Evolutionary conservation across 2,888 invertebrate genomes (phyloP), one percentile per base, ranked within the genome.

Genomic region (Drosophila ochracea): DNA sequence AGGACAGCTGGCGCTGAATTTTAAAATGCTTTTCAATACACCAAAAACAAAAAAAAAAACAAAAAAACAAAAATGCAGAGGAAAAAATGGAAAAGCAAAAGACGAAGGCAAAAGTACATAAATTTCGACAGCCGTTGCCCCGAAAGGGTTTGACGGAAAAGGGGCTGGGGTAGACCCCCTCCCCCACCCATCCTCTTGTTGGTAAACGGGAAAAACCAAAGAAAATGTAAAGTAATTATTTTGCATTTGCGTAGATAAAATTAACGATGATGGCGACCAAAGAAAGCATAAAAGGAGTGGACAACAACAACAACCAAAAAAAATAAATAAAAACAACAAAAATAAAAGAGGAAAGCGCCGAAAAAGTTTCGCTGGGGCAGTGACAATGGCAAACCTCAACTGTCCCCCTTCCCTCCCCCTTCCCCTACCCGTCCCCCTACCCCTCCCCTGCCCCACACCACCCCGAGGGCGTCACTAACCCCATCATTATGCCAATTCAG

Each of bases 191-290:
- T 16, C 10, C 28, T 3, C 57, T 11, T 39, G 13, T 4, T 16
- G 59, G 41, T 33, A 54, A 77, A 69, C 63, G 65, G 80, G 80
- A 53, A 73, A 76, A 90, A 85, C 85, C 89, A 85, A 88, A 87
- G 90, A 90, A 87, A 88, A 90, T 89, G 86, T 90, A 85, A 89
- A 87, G 90, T 89, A 90, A 87, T 87, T 87, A 87, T 87, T 87
- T 86, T 86, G 90, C 87, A 90, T 87, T 86, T 89, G 87, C 86
- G 86, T 90, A 90, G 87, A 90, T 89, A 90, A 88, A 85, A 87
- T 90, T 85, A 89, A 90, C 86, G 90, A 90, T 83, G 90, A 89
- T 82, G 85, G 80, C 68, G 55, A 59, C 52, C 53, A 54, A 63
- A 49, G 49, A 67, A 68, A 35, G 61, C 61, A 68, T 61, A 35